Evolutionary conservation across 2,888 invertebrate species (phyloP).

Genomic region (Drosophila lacicola): DNA sequence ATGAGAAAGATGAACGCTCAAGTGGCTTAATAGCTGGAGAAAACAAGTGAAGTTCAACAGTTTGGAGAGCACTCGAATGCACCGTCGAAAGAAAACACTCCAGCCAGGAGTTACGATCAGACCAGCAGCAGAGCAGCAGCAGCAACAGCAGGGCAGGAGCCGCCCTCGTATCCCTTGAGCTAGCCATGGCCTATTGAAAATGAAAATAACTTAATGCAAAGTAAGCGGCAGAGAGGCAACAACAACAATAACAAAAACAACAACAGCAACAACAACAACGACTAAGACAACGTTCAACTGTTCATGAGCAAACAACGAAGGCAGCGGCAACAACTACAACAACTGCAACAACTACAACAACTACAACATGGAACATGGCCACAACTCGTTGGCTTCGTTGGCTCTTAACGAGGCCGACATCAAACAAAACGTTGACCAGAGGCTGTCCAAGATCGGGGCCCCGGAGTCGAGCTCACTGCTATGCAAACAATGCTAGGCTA

Average conservation of each 20-base stretch:
- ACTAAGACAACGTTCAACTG: conserved; percentile 61
- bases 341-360: conserved; percentile 35
- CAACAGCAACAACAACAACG: conserved; percentile 26
- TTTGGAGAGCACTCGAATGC: conserved; percentile 76
- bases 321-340: conserved; percentile 35
- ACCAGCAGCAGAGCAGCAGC: too few species aligned
- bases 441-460: conserved; percentile 50
- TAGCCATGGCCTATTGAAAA: conserved; percentile 78
- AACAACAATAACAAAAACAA: conserved; percentile 46
- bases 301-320: conserved; percentile 73
- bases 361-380: conserved; percentile 67
- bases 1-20: conserved; percentile 48
- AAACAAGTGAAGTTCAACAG: conserved; percentile 81
- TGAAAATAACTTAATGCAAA: conserved; percentile 80
- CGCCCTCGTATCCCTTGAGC: conserved; percentile 36
- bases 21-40: conserved; percentile 82
- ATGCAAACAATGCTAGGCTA: conserved; percentile 78
- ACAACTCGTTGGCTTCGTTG: conserved; percentile 81
- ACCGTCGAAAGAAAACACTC: conserved; percentile 74
- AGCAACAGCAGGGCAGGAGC: conserved; percentile 14
- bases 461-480: conserved; percentile 65
- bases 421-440: conserved; percentile 77
- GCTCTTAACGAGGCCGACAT: conserved; percentile 83
- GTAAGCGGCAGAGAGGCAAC: conserved; percentile 64
- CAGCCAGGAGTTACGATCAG: conserved; percentile 48